These are phyloP conservation scores for Temnothorax nylanderi DNA, from an alignment of 1,140 invertebrate species.

Conservation along the genomic window DNA sequence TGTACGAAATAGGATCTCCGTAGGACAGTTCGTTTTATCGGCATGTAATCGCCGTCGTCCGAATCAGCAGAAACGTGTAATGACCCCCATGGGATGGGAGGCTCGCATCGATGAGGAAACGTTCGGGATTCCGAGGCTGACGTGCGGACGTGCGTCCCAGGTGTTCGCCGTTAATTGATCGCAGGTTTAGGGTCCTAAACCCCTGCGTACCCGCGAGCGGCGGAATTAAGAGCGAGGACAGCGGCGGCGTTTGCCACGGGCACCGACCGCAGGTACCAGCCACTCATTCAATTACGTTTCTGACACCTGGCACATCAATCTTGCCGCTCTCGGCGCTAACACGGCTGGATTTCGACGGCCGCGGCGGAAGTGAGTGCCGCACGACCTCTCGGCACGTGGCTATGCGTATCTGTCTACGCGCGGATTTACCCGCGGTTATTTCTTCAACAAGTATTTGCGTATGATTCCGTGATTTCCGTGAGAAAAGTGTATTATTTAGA, in stretches of 20 bases:
- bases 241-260: slow-evolving; percentile 72
- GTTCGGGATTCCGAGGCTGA: slow-evolving; percentile 59
- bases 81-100: neutral
- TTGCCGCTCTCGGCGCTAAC: slow-evolving; percentile 73
- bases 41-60: neutral
- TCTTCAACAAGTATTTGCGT: neutral
- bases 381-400: slow-evolving; percentile 64
- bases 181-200: slow-evolving; percentile 75
- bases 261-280: slow-evolving; percentile 79
- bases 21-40: neutral
- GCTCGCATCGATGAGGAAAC: slow-evolving; percentile 65
- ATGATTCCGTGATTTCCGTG: neutral
- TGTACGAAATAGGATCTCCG: neutral
- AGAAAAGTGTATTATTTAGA: neutral
- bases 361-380: slow-evolving; percentile 60
- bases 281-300: slow-evolving; percentile 84
- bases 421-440: neutral
- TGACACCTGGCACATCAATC: slow-evolving; percentile 83
- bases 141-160: slow-evolving; percentile 72
- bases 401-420: neutral
- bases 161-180: slow-evolving; percentile 83
- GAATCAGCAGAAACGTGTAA: slow-evolving; percentile 1
- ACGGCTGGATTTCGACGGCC: slow-evolving; percentile 69
- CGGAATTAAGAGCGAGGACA: slow-evolving; percentile 82
- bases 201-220: slow-evolving; percentile 74